phyloP scores from a whole-genome alignment of 2,113 vertebrate genomes.

The Anas platyrhynchos region DNA sequence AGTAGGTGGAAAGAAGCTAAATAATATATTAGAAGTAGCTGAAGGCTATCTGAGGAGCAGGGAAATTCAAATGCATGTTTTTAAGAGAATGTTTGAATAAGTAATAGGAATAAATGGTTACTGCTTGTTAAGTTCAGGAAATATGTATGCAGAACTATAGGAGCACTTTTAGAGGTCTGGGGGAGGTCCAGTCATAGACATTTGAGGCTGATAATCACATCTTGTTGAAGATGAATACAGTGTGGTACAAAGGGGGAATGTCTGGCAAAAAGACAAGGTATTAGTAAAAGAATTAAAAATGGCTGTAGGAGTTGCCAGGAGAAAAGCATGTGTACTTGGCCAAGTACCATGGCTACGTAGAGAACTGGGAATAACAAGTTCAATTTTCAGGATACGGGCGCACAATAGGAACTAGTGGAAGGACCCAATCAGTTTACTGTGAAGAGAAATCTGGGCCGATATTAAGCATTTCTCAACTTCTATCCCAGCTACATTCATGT shows the following conservation, averaged over 20 bases:
- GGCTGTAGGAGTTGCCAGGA: background rate
- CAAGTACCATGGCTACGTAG: background rate
- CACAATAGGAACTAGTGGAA: background rate
- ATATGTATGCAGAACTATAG: background rate
- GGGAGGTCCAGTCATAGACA: background rate
- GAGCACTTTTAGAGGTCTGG: background rate
- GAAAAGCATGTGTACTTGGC: background rate
- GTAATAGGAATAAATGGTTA: background rate
- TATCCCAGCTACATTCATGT: accelerated
- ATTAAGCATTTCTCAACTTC: background rate
- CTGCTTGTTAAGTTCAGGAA: background rate
- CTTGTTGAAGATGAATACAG: background rate
- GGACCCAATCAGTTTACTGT: background rate
- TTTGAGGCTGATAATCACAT: background rate
- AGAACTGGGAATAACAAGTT: background rate
- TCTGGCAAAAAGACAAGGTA: accelerated
- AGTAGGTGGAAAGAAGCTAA: background rate
- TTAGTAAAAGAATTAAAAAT: background rate
- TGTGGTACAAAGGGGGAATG: background rate
- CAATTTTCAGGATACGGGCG: too few relatives aligned
- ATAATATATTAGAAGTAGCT: background rate
- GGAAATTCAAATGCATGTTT: background rate
- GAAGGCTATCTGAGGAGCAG: background rate
- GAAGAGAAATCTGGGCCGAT: background rate
- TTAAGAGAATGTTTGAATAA: background rate